Conservation (phyloP, 2,888 invertebrate genomes). For the Tiphia femorata region DNA sequence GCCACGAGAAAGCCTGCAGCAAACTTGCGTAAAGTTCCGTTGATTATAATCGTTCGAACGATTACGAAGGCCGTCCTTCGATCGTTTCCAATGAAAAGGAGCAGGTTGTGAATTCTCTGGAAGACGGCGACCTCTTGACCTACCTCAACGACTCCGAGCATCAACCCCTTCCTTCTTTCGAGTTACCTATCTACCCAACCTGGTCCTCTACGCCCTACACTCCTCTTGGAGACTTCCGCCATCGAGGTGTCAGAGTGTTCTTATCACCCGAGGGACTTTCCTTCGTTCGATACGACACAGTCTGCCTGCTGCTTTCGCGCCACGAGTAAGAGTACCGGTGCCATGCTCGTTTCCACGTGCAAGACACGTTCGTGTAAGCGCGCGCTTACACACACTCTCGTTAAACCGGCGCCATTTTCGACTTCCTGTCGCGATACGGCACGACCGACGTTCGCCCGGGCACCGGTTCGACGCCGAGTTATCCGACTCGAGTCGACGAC, state of each 20-base stretch:
- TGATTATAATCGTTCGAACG: no score
- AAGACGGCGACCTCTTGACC: slow-evolving; percentile 19
- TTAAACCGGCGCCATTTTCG: slow-evolving; percentile 7
- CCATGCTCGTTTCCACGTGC: slow-evolving; percentile 15
- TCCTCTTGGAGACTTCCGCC: background rate
- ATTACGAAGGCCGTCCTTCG: no score
- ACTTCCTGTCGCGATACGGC: slow-evolving; percentile 28
- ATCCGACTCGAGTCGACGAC: background rate
- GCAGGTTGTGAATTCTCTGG: no score
- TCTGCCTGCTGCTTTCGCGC: no score
- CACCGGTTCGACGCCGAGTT: background rate
- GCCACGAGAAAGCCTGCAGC: no score
- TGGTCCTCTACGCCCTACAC: background rate
- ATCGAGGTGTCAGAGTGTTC: slow-evolving; percentile 3
- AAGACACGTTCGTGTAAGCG: background rate
- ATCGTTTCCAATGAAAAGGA: no score
- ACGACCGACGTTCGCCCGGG: slow-evolving; percentile 5
- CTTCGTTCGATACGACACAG: slow-evolving; percentile 21
- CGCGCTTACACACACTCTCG: background rate
- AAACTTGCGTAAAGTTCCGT: no score
- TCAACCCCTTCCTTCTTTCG: background rate
- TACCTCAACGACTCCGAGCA: slow-evolving; percentile 9
- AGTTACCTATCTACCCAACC: background rate
- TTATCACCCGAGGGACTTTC: slow-evolving; percentile 28
- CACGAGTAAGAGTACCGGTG: no score